Base-by-base conservation (phyloP, 2,113 vertebrate species). In the Phylloscopus trochilus region DNA sequence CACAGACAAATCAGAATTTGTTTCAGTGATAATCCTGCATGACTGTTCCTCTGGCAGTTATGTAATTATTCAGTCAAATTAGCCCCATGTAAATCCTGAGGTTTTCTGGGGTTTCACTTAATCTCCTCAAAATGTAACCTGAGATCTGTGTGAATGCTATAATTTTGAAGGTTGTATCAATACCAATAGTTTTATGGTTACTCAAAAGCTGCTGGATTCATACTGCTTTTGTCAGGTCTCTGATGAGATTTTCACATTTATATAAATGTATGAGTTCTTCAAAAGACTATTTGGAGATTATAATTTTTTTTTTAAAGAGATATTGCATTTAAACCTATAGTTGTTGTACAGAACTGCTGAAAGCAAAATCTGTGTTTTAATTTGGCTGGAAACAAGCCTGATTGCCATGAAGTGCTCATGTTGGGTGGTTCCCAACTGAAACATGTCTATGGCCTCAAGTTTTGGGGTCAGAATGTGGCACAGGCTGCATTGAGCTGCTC, bases 391-490 rank as follows among this genome's bases (percentile, higher is more conserved):
- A 94, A 35, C 14, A 47, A 56, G 12, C n/a, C n/a, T 19, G 23
- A 15, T 66, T 69, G 10, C 15, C 2, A 5, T 14, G 19, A 56
- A 67, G 22, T 85, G 10, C 17, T 84, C 1, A 0, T 26, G 10
- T 63, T 82, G 39, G 6, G 4, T 63, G 18, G 6, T 17, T 95
- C 56, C 85, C 22, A 33, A 8, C 22, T 47, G 24, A 47, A 60
- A 20, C 2, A 0, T 4, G 14, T 30, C n/a, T 31, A 0, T 37
- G 33, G 20, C 13, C 39, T 75, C 44, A 44, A 37, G 33, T 72
- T 70, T 28, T 72, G 66, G 22, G 28, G 13, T 72, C 6, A 27
- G 68, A 89, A 18, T 0, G 0, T 15, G 23, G 15, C 15, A 16
- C 19, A 43, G 31, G 49, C 33, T 88, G 35, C 27, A 3, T 0